Base-by-base conservation (phyloP, 2,113 vertebrate species). In the Pollachius pollachius region DNA sequence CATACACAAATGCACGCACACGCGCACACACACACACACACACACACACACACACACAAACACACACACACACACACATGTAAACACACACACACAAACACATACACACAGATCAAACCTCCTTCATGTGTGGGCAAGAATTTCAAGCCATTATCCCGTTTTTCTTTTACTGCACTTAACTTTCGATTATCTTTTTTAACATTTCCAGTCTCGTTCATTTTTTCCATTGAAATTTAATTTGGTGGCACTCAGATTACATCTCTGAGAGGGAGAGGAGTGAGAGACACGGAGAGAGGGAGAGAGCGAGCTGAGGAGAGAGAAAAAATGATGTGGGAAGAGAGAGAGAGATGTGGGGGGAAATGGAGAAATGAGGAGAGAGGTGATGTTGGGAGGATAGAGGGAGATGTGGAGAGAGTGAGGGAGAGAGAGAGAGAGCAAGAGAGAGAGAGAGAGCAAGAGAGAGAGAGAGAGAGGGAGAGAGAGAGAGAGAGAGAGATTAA, bases 221-320 rank as follows among this genome's bases (percentile, higher is more conserved):
- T 76, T 82, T 76, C 59, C 74, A 81, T 74, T 78, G 75, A 84
- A 86, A 87, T 84, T 76, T 73, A 74, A 85, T 86, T 83, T 54
- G 3, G n/a, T 18, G 54, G 3, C 3, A 12, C 52, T 0, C 59
- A 79, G 80, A 87, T 86, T 79, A 70, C 69, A 82, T 87, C 82
- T 79, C 52, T 17, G 60, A 57, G 23, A 69, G 64, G 60, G 58
- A 74, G 78, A 81, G 69, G 41, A 11, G 41, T 11, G 41, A 48
- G 62, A 61, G 19, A 72, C 61, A 62, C 54, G 71, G 78, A 83
- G 71, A 73, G 74, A 74, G 75, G 27, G 68, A 72, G 7, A 75
- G 72, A 73, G 61, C 1, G 61, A 8, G 74, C 11, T 41, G 37
- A 41, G 37, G 37, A 41, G 37, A 41, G 37, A 41, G 37, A 41